Evolutionary conservation across 2,888 invertebrate species (phyloP), one percentile per base, ranked within the genome.

Genomic region (Notocelia uddmanniana): DNA sequence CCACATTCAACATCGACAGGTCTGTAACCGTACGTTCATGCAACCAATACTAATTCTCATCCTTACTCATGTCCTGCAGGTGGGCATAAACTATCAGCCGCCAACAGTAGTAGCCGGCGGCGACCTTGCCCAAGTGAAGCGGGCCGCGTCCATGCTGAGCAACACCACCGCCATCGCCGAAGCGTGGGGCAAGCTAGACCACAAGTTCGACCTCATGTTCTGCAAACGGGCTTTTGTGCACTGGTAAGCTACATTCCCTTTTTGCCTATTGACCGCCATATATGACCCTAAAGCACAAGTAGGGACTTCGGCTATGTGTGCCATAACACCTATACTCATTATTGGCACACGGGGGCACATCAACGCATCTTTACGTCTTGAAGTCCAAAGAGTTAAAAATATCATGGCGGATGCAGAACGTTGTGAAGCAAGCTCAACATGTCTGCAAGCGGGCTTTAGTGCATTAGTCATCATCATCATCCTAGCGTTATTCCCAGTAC

Each of bases 151-250:
- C 84, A 98, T 98, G 97, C 93, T 95, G 85, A 97, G 95, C 83
- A 98, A 98, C 91, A 98, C 98, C 8, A 98, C 98, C 19, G 98
- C 98, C 78, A 98, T 98, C 82, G 96, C 97, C 15, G 96, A 97
- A 82, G 98, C 98, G 63, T 98, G 98, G 97, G 96, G 96, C 76
- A 97, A 97, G 84, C 95, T 99, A 72, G 97, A 98, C 92, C 97
- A 96, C 90, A 99, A 99, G 92, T 98, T 98, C 88, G 98, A 99
- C 92, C 95, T 98, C 82, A 98, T 98, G 98, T 98, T 96, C 91
- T 96, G 97, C 77, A 98, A 98, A 93, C 94, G 97, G 74, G 99
- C 99, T 63, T 99, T 99, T 85, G 98, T 99, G 76, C 98, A 99
- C 89, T 99, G 99, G 99, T 98, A 94, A 85, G 66, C 54, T 23